phyloP scores from a whole-genome alignment of 2,888 invertebrate genomes.

The Drosophila cognata region DNA sequence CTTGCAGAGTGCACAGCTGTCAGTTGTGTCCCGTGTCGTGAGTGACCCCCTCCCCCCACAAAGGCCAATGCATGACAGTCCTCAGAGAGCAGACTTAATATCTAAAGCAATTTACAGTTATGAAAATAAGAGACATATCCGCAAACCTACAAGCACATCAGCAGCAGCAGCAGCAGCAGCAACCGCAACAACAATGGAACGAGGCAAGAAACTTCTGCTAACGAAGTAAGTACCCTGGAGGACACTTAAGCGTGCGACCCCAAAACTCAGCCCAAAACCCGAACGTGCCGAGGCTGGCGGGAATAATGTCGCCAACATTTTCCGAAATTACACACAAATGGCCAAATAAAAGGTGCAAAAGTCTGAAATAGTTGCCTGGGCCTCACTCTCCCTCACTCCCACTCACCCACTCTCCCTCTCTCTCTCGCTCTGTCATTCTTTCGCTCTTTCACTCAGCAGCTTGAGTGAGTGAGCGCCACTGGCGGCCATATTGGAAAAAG shows the following conservation, averaged over 20 bases:
- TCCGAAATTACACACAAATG: conserved; percentile 81
- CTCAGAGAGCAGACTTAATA: conserved; percentile 78
- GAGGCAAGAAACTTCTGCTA: conserved; percentile 77
- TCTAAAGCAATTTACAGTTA: conserved; percentile 84
- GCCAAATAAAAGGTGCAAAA: conserved; percentile 79
- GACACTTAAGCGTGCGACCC: conserved; percentile 82
- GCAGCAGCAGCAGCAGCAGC: conserved; percentile 4
- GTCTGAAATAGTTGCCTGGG: conserved; percentile 62
- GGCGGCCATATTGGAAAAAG: conserved; percentile 57
- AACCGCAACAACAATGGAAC: conserved; percentile 53
- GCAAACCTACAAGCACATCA: conserved; percentile 75
- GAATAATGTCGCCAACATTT: conserved; percentile 79
- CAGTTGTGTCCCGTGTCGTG: not conserved
- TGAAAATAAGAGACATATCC: conserved; percentile 83
- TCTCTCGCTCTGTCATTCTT: not conserved
- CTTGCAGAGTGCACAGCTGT: conserved; percentile 48
- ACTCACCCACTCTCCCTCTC: conserved; percentile 3
- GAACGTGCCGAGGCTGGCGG: conserved; percentile 43
- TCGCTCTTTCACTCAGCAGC: conserved; percentile 22
- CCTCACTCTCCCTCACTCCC: conserved; percentile 17
- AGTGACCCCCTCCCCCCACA: not conserved
- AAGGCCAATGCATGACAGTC: conserved; percentile 28
- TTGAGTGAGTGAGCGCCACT: conserved; percentile 38
- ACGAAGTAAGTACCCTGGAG: conserved; percentile 82
- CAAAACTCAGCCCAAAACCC: conserved; percentile 28